Conservation (phyloP, 2,888 invertebrate genomes). For the Drosophila pseudotalamancana region DNA sequence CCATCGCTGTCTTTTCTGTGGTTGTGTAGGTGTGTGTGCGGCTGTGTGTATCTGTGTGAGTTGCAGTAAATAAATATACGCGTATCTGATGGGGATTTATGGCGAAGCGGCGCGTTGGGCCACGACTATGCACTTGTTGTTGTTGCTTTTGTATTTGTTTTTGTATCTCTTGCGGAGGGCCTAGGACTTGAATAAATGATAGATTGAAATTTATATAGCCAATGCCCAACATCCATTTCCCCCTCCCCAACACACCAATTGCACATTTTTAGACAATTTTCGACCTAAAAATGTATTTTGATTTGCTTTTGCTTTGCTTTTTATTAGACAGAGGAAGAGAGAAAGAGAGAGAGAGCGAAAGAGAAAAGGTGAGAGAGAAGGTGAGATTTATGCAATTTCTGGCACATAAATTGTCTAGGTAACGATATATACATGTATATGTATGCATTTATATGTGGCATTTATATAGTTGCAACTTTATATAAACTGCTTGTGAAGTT, state of each 20-base stretch:
- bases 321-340: slow-evolving; percentile 11
- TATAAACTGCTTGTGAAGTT: slow-evolving; percentile 11
- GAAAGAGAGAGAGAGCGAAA: not conserved
- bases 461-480: slow-evolving; percentile 42
- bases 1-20: slow-evolving; percentile 57
- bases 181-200: slow-evolving; percentile 79
- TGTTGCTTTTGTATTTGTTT: slow-evolving; percentile 14
- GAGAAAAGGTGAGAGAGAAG: not conserved
- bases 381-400: slow-evolving; percentile 40
- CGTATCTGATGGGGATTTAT: slow-evolving; percentile 80
- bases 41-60: slow-evolving; percentile 59
- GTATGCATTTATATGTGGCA: slow-evolving; percentile 16
- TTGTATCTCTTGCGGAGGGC: slow-evolving; percentile 52
- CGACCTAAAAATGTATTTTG: slow-evolving; percentile 51
- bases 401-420: slow-evolving; percentile 64
- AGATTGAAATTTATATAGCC: slow-evolving; percentile 79
- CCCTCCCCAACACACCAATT: slow-evolving; percentile 9
- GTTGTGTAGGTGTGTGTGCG: slow-evolving; percentile 23
- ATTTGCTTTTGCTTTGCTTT: slow-evolving; percentile 43
- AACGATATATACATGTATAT: slow-evolving; percentile 37
- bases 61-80: slow-evolving; percentile 79
- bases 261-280: slow-evolving; percentile 67
- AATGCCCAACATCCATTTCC: not conserved
- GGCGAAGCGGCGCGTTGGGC: slow-evolving; percentile 66
- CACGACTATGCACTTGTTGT: slow-evolving; percentile 50